Evolutionary conservation across 2,797 vertebrate genomes (phyloP).

Genomic region (Xenops minutus): DNA sequence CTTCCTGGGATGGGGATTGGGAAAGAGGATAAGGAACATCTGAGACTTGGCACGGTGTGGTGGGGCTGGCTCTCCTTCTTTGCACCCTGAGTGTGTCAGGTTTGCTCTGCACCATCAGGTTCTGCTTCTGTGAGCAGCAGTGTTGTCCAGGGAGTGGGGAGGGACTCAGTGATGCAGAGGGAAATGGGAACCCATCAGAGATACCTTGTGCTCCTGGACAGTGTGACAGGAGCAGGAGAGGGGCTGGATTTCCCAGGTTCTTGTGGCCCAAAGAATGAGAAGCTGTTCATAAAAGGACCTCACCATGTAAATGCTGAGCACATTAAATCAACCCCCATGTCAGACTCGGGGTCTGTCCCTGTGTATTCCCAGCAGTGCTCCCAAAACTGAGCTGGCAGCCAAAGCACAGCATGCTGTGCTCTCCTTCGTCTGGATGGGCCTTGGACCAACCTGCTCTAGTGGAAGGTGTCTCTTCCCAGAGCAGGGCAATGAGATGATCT

Average conservation of each 20-base stretch:
- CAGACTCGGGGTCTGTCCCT: fast-evolving
- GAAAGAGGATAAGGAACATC: background rate
- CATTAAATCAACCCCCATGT: background rate
- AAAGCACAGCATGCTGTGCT: fast-evolving
- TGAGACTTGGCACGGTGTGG: background rate
- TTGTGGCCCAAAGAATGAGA: background rate
- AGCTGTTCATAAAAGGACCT: background rate
- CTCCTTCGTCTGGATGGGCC: background rate
- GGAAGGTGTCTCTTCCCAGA: background rate
- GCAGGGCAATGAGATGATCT: background rate
- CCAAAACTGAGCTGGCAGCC: background rate
- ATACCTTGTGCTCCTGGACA: background rate
- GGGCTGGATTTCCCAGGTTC: background rate
- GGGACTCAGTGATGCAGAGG: background rate
- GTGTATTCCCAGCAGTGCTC: fast-evolving
- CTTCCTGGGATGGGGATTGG: background rate
- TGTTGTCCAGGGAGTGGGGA: background rate
- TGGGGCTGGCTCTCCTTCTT: background rate
- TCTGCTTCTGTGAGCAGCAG: background rate
- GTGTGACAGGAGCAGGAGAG: background rate
- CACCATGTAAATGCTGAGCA: background rate
- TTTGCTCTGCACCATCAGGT: background rate
- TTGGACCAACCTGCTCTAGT: background rate
- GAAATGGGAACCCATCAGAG: background rate
- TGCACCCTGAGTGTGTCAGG: fast-evolving